Conservation (phyloP, 2,888 invertebrate genomes). For the Synanthedon myopaeformis region DNA sequence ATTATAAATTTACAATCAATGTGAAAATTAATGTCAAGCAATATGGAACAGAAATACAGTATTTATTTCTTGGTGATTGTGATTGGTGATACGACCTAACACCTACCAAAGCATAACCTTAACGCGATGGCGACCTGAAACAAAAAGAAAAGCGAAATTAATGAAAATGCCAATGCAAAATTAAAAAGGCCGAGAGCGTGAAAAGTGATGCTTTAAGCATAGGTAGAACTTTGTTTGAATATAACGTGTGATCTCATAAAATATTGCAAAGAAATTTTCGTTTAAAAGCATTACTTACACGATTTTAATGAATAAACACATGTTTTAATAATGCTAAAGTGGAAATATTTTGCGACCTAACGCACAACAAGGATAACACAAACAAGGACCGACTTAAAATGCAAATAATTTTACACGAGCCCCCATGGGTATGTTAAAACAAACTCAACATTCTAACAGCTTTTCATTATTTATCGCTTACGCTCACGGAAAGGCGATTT, state of each 20-base stretch:
- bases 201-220: no score
- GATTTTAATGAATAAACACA: no score
- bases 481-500: slow-evolving; percentile 50
- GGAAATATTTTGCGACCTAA: slow-evolving; percentile 16
- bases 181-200: not conserved
- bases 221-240: no score
- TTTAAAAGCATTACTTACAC: no score
- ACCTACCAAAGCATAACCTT: slow-evolving; percentile 54
- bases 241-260: no score
- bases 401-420: slow-evolving; percentile 55
- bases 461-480: slow-evolving; percentile 59
- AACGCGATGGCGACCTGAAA: slow-evolving; percentile 66
- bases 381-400: slow-evolving; percentile 56
- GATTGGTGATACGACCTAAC: slow-evolving; percentile 13
- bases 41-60: not conserved
- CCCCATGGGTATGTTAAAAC: slow-evolving; percentile 63
- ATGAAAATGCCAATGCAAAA: slow-evolving; percentile 52
- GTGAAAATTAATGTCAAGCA: no score
- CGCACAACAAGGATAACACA: slow-evolving; percentile 17
- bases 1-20: no score
- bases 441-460: slow-evolving; percentile 61
- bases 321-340: not conserved
- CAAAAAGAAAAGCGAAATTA: slow-evolving; percentile 72
- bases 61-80: no score
- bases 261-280: no score